phyloP scores from a whole-genome alignment of 1,140 invertebrate genomes.

The Orussus abietinus region DNA sequence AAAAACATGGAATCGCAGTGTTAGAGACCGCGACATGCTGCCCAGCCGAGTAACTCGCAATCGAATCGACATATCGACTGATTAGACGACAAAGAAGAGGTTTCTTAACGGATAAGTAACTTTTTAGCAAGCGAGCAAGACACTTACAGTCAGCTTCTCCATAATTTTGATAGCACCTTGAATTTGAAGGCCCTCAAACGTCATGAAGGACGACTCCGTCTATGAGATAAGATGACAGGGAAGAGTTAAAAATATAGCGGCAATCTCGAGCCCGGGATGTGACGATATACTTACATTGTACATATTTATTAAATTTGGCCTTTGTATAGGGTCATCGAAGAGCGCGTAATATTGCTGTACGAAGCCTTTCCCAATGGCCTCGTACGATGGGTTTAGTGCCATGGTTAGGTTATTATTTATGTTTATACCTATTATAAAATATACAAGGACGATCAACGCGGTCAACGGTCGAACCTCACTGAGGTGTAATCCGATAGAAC shows the following conservation, averaged over 20 bases:
- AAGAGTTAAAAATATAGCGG: slow-evolving; percentile 24
- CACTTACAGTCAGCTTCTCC: slow-evolving; percentile 87
- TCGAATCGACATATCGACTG: too few species aligned
- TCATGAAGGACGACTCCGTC: slow-evolving; percentile 90
- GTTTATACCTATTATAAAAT: slow-evolving; percentile 15
- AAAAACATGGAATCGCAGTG: too few species aligned
- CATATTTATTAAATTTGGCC: slow-evolving; percentile 79
- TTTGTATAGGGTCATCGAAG: slow-evolving; percentile 82
- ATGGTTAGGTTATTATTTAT: slow-evolving; percentile 49
- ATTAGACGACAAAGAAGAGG: too few species aligned
- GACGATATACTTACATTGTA: slow-evolving; percentile 77
- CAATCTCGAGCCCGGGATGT: slow-evolving; percentile 18
- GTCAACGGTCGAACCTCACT: slow-evolving; percentile 9
- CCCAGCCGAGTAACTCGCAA: too few species aligned
- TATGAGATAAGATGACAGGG: slow-evolving; percentile 52
- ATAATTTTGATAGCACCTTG: slow-evolving; percentile 90
- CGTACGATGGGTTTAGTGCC: slow-evolving; percentile 85
- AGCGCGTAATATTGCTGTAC: slow-evolving; percentile 88
- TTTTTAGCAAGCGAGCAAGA: too few species aligned
- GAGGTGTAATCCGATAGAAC: too few species aligned
- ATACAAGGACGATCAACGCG: slow-evolving; percentile 6
- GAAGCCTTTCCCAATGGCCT: slow-evolving; percentile 88
- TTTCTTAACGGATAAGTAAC: too few species aligned
- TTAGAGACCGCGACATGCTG: too few species aligned
- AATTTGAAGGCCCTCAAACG: slow-evolving; percentile 88